Conservation (phyloP, 30 jellyfish, hydroid and myxozoan species). For the Hydractinia echinata region DNA sequence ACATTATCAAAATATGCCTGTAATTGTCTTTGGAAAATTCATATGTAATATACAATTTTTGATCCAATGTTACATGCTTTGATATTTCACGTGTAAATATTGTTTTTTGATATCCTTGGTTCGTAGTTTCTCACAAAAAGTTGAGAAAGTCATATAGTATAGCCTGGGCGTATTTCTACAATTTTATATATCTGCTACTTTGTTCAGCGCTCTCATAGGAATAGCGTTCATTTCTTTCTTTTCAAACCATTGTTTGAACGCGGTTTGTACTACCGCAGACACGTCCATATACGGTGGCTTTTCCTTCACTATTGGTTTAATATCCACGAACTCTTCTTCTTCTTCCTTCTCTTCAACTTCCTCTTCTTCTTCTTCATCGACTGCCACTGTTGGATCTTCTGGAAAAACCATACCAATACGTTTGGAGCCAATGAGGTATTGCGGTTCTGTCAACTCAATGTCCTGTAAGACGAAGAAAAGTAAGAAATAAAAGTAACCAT, state of each 20-base stretch:
- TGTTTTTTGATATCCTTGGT: too few relatives aligned
- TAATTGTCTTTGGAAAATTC: too few relatives aligned
- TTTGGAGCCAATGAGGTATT: background rate
- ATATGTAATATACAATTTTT: too few relatives aligned
- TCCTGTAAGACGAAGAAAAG: background rate
- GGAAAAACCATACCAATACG: conserved; percentile 16
- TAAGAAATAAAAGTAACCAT: too few relatives aligned
- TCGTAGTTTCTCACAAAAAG: too few relatives aligned
- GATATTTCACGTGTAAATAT: too few relatives aligned
- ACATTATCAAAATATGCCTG: too few relatives aligned
- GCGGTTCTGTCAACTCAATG: conserved; percentile 10
- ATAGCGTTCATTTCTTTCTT: background rate
- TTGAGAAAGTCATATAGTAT: too few relatives aligned
- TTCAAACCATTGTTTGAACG: background rate
- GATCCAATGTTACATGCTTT: too few relatives aligned
- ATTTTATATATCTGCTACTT: too few relatives aligned
- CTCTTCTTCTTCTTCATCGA: conserved; percentile 11
- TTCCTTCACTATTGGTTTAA: background rate
- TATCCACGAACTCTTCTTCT: background rate
- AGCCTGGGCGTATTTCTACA: too few relatives aligned
- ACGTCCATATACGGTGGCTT: conserved; percentile 5
- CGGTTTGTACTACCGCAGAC: background rate
- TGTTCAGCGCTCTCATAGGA: too few relatives aligned
- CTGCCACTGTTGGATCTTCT: conserved; percentile 1
- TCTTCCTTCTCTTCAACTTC: background rate